Base-by-base conservation (phyloP, 1,140 invertebrate species). In the Drosophila orosa region DNA sequence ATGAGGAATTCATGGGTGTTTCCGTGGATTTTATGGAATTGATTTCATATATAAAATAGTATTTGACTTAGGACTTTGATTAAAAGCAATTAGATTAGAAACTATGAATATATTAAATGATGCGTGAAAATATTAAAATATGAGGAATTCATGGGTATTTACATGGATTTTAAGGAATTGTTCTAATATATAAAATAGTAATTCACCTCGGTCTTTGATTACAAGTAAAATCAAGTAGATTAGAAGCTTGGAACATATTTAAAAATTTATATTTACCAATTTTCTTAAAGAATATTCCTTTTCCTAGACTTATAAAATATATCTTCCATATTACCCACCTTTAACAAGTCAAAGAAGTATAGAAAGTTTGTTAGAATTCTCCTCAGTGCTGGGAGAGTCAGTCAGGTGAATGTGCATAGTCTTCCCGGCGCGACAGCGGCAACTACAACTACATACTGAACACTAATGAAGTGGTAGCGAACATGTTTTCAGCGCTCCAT, bases 401-500 rank as follows among this genome's bases (percentile, higher is more conserved):
- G 74, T 58, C 74, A 78, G 74, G 74, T 78, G 74, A 71, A 78
- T 78, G 75, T 78, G 58, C 54, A 78, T 72, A 77, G 74, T 54
- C 48, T 78, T 56, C 54, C 24, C 74, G 66, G 61, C 56, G 37
- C 39, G 45, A 78, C 60, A 54, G 59, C 72, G 59, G 48, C 54
- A 78, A 61, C 75, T 69, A 78, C 54, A 78, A 69, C 75, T 69
- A 78, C 74, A 78, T 78, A 71, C 66, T 73, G 66, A 69, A 71
- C 75, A 78, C 75, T 78, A 78, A 78, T 78, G 75, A 78, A 78
- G 75, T 78, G 75, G 74, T 78, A 78, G 75, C 52, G 61, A 75
- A 76, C 74, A 77, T 78, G 74, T 71, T 71, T 55, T 68, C 68
- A 57, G 68, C 52, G 66, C 66, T 71, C 42, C 40, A 24, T 10